Conservation (phyloP, 1,140 invertebrate genomes). For the Danaus plexippus region DNA sequence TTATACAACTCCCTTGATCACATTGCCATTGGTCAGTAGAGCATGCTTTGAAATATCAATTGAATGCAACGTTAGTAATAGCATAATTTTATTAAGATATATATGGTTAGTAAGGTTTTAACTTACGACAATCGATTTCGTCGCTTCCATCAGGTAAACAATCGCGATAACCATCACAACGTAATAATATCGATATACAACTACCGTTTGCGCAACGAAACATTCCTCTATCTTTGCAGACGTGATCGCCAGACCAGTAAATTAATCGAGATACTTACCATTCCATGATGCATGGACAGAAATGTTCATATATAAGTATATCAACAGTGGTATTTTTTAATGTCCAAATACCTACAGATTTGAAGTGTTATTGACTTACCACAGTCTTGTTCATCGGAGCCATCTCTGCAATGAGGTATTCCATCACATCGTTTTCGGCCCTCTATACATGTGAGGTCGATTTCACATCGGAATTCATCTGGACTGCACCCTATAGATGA, state of each 20-base stretch:
- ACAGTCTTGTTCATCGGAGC: constrained; percentile 80
- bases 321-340: no score
- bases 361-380: constrained; percentile 27
- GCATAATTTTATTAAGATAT: neutral
- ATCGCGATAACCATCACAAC: constrained; percentile 72
- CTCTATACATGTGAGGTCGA: constrained; percentile 76
- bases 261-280: constrained; percentile 48
- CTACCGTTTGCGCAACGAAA: constrained; percentile 75
- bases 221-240: constrained; percentile 50
- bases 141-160: constrained; percentile 74
- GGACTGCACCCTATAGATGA: constrained; percentile 39
- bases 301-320: constrained; percentile 4
- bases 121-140: constrained; percentile 74
- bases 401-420: constrained; percentile 79
- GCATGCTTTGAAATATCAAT: constrained; percentile 64
- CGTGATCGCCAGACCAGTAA: constrained; percentile 52
- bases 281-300: constrained; percentile 34
- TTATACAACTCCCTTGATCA: constrained; percentile 76
- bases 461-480: constrained; percentile 50
- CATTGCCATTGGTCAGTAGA: constrained; percentile 74
- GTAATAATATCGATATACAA: constrained; percentile 79
- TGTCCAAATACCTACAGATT: no score
- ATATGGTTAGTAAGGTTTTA: constrained; percentile 13
- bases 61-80: constrained; percentile 21
- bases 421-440: constrained; percentile 80